Evolutionary conservation across 2,888 invertebrate species (phyloP).

Genomic region (Macrosoma leucophasiata): DNA sequence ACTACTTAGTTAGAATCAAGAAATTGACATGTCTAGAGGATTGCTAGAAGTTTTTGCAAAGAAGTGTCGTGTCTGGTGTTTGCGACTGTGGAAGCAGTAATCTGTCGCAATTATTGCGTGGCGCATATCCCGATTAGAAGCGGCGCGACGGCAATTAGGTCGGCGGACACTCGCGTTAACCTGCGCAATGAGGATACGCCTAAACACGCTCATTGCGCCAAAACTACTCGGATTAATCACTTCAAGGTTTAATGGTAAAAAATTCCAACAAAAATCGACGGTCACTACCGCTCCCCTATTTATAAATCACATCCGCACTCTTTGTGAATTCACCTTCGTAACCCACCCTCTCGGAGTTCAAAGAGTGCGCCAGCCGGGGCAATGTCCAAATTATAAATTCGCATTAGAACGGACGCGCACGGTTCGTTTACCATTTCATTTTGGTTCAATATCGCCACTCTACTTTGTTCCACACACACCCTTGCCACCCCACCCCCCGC

Average conservation of each 20-base stretch:
- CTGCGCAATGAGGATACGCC: constrained; percentile 72
- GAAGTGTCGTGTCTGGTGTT: constrained; percentile 30
- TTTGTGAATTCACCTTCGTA: constrained; percentile 61
- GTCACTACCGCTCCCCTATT: constrained; percentile 54
- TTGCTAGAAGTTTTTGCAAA: constrained; percentile 10
- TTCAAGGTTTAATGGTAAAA: constrained; percentile 46
- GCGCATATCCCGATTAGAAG: constrained; percentile 72
- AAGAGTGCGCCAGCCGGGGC: constrained; percentile 66
- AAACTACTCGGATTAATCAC: constrained; percentile 54
- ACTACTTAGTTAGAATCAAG: neutral
- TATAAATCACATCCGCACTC: constrained; percentile 68
- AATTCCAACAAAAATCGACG: constrained; percentile 45
- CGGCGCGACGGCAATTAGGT: constrained; percentile 71
- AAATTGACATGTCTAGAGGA: neutral
- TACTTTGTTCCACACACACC: constrained; percentile 75
- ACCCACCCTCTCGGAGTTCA: constrained; percentile 58
- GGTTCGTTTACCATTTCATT: constrained; percentile 76
- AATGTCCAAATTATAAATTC: constrained; percentile 76
- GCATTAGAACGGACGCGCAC: constrained; percentile 76
- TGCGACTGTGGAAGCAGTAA: constrained; percentile 35
- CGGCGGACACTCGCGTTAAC: constrained; percentile 72
- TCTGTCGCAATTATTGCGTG: constrained; percentile 71
- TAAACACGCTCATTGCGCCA: constrained; percentile 61
- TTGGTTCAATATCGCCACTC: constrained; percentile 75
- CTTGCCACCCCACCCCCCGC: constrained; percentile 46